Conservation (phyloP, 2,797 vertebrate genomes). For the Scolopax bukidnonensis region DNA sequence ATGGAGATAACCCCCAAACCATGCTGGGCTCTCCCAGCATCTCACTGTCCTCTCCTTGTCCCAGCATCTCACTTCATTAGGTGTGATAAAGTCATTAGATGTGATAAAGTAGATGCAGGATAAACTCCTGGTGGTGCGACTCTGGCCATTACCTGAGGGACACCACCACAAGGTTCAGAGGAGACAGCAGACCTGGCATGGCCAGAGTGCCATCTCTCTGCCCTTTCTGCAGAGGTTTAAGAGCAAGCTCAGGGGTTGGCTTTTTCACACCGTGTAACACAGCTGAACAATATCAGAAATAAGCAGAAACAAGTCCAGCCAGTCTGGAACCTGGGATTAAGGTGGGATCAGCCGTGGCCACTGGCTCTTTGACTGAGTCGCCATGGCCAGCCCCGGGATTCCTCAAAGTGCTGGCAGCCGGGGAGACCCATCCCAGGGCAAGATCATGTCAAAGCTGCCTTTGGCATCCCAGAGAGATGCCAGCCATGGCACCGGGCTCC, state of each 20-base stretch:
- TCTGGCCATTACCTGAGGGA: neutral
- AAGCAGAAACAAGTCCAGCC: neutral
- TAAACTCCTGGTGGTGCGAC: neutral
- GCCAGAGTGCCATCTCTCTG: neutral
- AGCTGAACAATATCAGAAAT: neutral
- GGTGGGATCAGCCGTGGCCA: neutral
- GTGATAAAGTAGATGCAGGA: neutral
- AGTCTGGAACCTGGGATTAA: neutral
- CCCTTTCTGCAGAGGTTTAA: neutral
- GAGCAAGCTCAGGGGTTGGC: neutral
- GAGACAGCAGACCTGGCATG: neutral
- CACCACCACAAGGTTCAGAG: neutral
- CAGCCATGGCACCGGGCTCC: neutral
- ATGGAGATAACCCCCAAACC: fast-evolving
- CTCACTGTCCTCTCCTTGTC: neutral
- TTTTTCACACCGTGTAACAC: neutral
- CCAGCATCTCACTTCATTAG: neutral
- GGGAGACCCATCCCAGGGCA: neutral
- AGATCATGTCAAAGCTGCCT: neutral
- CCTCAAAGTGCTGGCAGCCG: neutral
- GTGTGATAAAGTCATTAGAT: no score
- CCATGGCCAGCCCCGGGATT: fast-evolving
- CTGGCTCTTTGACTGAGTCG: neutral
- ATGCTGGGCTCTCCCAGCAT: neutral
- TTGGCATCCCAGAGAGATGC: neutral